Evolutionary conservation across 2,888 invertebrate genomes (phyloP).

Genomic region (Orthonychiurus folsomi): DNA sequence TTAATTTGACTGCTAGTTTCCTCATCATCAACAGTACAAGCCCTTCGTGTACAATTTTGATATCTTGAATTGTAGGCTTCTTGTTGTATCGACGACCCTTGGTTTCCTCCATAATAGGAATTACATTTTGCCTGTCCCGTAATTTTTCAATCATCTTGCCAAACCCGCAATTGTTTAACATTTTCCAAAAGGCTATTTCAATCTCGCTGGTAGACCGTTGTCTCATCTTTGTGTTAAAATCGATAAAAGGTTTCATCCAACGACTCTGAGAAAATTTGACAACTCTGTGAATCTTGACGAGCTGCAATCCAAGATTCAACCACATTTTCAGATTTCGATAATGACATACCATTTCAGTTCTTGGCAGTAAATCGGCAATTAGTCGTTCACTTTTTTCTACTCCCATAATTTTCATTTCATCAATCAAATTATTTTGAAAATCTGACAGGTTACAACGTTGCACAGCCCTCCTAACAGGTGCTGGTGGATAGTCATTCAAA

Average conservation of each 20-base stretch:
- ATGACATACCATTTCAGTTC: slow-evolving; percentile 38
- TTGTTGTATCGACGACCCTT: not conserved
- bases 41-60: not conserved
- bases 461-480: slow-evolving; percentile 12
- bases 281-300: slow-evolving; percentile 38
- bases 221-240: slow-evolving; percentile 39
- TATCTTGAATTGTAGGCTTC: slow-evolving; percentile 16
- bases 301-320: slow-evolving; percentile 25
- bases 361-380: slow-evolving; percentile 31
- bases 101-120: slow-evolving; percentile 10
- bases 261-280: slow-evolving; percentile 33
- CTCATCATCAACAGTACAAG: slow-evolving; percentile 8
- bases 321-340: slow-evolving; percentile 36
- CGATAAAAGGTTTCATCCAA: slow-evolving; percentile 43
- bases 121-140: slow-evolving; percentile 15
- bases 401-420: not conserved
- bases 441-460: not conserved
- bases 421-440: not conserved
- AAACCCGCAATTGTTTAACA: slow-evolving; percentile 44
- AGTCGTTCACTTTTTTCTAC: slow-evolving; percentile 23
- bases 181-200: slow-evolving; percentile 44
- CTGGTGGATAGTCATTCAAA: slow-evolving; percentile 18
- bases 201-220: slow-evolving; percentile 42
- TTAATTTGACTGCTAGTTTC: slow-evolving; percentile 7
- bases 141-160: slow-evolving; percentile 43